A percentile compares a stretch with the other conserved stretches of the same genome.
Conservation (phyloP, 2,113 vertebrate genomes). For the Sapayoa aenigma region DNA sequence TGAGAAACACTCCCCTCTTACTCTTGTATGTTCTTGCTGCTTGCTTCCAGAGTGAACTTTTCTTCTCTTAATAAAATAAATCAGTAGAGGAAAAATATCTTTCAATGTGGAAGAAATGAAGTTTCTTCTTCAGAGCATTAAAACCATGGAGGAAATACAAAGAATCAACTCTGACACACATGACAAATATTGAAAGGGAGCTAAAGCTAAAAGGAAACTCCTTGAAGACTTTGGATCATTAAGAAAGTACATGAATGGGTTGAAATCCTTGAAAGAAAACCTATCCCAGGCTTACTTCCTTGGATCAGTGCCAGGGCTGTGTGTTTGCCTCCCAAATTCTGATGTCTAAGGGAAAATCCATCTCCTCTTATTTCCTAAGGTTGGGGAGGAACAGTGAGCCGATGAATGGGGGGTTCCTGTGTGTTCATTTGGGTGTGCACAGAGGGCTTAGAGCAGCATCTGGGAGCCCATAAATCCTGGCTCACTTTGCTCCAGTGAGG, state of each 20-base stretch:
- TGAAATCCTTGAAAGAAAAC: constrained; percentile 54
- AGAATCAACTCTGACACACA: constrained; percentile 1
- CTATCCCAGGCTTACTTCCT: not conserved
- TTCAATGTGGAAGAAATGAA: not conserved
- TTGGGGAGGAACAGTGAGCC: not conserved
- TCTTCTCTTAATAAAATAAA: not conserved
- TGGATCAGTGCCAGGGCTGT: not conserved
- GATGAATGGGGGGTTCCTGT: not conserved
- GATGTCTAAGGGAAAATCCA: constrained; percentile 37
- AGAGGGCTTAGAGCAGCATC: not conserved
- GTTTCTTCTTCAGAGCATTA: not conserved
- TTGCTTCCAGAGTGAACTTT: not conserved
- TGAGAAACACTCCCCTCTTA: not conserved
- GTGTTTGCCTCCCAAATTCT: not conserved
- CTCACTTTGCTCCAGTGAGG: not conserved
- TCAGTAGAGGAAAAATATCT: not conserved
- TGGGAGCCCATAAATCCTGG: not conserved
- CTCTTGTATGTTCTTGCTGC: not conserved
- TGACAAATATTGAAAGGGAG: constrained; percentile 24
- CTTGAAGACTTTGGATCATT: constrained; percentile 19
- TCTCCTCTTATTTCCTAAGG: constrained; percentile 27
- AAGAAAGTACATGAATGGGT: constrained; percentile 32
- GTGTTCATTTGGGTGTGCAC: fast-evolving
- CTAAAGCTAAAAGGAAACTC: constrained; percentile 27
- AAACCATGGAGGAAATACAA: not conserved